phyloP scores from a whole-genome alignment of 1,140 invertebrate species.

The Ectropis grisescens region DNA sequence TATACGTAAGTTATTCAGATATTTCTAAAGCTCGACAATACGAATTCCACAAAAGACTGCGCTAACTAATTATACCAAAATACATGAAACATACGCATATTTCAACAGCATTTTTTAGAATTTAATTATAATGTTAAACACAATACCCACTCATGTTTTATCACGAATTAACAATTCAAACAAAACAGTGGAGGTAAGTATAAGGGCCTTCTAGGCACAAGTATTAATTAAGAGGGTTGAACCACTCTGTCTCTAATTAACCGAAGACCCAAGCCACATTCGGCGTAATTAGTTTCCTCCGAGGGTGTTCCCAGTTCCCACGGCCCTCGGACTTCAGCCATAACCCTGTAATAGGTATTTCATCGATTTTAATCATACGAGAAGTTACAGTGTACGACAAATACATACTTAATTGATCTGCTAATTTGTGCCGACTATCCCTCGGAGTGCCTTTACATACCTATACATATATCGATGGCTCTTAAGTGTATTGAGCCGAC shows the following conservation, averaged over 20 bases:
- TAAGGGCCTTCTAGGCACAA: conserved; percentile 46
- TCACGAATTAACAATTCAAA: conserved; percentile 55
- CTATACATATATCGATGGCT: too few relatives aligned
- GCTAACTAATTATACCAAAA: too few relatives aligned
- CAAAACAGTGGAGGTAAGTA: conserved; percentile 49
- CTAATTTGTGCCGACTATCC: too few relatives aligned
- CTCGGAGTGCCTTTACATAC: too few relatives aligned
- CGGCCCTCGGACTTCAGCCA: conserved; percentile 45
- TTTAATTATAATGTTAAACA: conserved; percentile 37
- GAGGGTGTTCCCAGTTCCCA: conserved; percentile 61
- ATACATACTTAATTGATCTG: too few relatives aligned
- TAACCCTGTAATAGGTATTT: conserved; percentile 39
- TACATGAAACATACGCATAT: too few relatives aligned
- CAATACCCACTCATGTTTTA: conserved; percentile 37
- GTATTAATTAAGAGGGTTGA: conserved; percentile 68
- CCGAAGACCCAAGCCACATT: conserved; percentile 59
- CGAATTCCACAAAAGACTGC: too few relatives aligned
- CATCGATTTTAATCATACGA: conserved; percentile 44
- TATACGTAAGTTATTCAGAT: too few relatives aligned
- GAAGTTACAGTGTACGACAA: conserved; percentile 38
- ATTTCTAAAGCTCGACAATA: too few relatives aligned
- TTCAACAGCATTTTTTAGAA: conserved; percentile 23
- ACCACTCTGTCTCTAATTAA: conserved; percentile 65
- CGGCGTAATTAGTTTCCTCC: conserved; percentile 61
- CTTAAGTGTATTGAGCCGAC: too few relatives aligned